Evolutionary conservation across 2,113 vertebrate species (phyloP).

Genomic region (Shinisaurus crocodilurus): DNA sequence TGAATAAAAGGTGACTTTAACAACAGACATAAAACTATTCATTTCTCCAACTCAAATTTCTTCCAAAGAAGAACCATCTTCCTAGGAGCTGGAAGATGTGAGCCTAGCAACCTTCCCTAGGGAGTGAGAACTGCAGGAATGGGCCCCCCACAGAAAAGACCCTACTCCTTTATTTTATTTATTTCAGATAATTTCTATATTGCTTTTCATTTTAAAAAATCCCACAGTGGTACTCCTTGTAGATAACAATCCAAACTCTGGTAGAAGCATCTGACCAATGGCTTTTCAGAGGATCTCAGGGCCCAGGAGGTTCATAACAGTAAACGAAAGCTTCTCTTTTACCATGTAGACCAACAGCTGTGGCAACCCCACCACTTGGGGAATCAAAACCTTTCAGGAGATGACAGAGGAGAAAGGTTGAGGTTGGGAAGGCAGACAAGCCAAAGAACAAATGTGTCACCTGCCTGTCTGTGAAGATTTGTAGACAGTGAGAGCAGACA

Average conservation of each 20-base stretch:
- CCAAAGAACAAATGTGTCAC: slow-evolving; percentile 16
- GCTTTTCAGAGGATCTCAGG: background rate
- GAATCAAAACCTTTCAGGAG: slow-evolving; percentile 21
- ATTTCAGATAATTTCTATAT: too few relatives aligned
- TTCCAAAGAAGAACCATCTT: background rate
- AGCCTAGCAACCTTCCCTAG: background rate
- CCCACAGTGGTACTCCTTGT: too few relatives aligned
- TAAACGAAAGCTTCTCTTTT: background rate
- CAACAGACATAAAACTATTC: background rate
- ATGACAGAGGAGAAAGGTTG: slow-evolving; percentile 22
- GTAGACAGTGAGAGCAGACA: slow-evolving; percentile 16
- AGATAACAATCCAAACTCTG: background rate
- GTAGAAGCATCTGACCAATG: background rate
- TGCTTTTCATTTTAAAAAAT: too few relatives aligned
- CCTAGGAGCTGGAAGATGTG: background rate
- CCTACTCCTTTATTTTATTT: too few relatives aligned
- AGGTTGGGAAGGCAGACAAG: slow-evolving; percentile 3
- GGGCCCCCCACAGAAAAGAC: background rate
- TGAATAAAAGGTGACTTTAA: background rate
- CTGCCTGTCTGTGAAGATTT: background rate
- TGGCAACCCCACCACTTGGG: background rate
- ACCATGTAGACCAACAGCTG: background rate
- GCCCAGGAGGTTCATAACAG: background rate
- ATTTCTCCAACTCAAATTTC: background rate
- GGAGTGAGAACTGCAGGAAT: background rate